Base-by-base conservation (phyloP, 1,140 invertebrate genomes). In the Drosophila obscura region DNA sequence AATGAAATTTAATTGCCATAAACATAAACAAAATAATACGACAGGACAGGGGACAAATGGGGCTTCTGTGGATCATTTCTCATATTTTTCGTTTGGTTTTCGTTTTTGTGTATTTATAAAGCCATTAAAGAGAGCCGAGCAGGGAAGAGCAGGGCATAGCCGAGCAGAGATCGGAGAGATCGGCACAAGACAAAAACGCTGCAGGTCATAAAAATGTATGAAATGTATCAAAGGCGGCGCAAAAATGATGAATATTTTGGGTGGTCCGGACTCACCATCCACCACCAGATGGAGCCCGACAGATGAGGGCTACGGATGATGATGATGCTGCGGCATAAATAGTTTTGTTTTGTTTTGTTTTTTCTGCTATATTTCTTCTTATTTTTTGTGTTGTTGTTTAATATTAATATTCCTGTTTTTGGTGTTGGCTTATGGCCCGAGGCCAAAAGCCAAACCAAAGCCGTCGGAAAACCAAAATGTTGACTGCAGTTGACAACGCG, bases 71-170 rank as follows among this genome's bases (percentile, higher is more conserved):
- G 63, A 58, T 58, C 62, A 74, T 74, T 74, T 53, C 68, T 72
- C 68, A 72, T 72, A 71, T 50, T 73, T 39, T 35, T 9, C 31
- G 31, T 35, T 35, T 35, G 31, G 31, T 8, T 19, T 19, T 19
- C 31, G 31, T 35, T 35, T 63, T 75, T 85, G 82, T 85, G 80
- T 85, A 85, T 85, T 85, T 85, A 87, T 85, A 85, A 87, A 85
- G 74, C 68, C 82, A 85, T 85, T 39, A 39, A 39, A 39, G 35
- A 39, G 35, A 11, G 35, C 35, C 2, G 19, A 19, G 19, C 19
- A 19, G 16, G 16, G 16, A 16, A 16, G 19, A 1, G 19, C 19
- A 1, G 19, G 1, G 19, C 11, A 74, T 71, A 53, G 16, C 45
- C 0, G 9, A 11, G 11, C 35, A 39, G 11, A 13, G 35, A 35